phyloP scores from a whole-genome alignment of 2,888 invertebrate species.

The Patella pellucida region DNA sequence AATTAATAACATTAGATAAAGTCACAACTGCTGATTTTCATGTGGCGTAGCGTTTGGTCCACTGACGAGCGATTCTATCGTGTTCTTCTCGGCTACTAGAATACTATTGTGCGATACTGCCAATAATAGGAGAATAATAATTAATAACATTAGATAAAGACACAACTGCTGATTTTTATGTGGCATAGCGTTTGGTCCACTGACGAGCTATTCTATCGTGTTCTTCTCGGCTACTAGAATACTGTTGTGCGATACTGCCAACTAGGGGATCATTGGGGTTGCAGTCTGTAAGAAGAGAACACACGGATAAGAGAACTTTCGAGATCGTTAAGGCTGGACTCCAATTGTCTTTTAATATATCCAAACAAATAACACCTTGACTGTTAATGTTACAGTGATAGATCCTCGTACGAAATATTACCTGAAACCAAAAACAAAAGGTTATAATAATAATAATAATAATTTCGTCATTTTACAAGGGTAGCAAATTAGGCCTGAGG shows the following conservation, averaged over 20 bases:
- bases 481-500: too few species aligned
- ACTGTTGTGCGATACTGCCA: constrained; percentile 98
- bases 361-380: constrained; percentile 97
- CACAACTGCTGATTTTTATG: constrained; percentile 62
- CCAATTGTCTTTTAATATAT: constrained; percentile 98
- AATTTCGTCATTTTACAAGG: too few species aligned
- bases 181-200: constrained; percentile 98
- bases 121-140: too few species aligned
- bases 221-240: constrained; percentile 95
- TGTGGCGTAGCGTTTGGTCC: constrained; percentile 97
- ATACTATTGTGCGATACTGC: constrained; percentile 98
- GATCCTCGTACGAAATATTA: constrained; percentile 91
- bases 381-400: constrained; percentile 99
- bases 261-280: constrained; percentile 99
- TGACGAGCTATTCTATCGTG: constrained; percentile 97
- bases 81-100: constrained; percentile 97
- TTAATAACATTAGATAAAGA: too few species aligned
- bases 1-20: too few species aligned
- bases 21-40: constrained; percentile 26
- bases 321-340: constrained; percentile 97
- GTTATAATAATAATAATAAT: too few species aligned
- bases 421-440: constrained; percentile 62
- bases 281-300: constrained; percentile 96
- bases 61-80: constrained; percentile 96
- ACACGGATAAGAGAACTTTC: constrained; percentile 96